Evolutionary conservation across 2,888 invertebrate genomes (phyloP), one percentile per base, ranked within the genome.

Genomic region (Pseudolycoriella hygida): DNA sequence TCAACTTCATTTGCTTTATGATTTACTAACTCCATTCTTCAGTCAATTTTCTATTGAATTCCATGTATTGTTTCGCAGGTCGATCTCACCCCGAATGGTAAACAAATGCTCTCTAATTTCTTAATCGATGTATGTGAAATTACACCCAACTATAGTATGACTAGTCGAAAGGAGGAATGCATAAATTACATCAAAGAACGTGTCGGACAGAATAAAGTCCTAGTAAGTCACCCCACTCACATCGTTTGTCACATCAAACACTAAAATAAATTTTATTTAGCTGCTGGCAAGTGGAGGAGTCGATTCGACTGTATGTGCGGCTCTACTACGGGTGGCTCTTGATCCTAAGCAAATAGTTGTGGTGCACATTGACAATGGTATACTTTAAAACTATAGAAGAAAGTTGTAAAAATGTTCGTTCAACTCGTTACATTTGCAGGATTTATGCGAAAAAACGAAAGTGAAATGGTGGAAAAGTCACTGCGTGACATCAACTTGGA

Each of bases 281-380:
- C 77, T 92, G 62, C 67, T 96, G 58, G 81, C 94, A 45, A 96
- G 96, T 62, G 98, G 98, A 17, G 98, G 98, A 19, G 98, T 98
- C 4, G 98, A 99, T 68, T 98, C 97, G 1, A 92, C 97, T n/a
- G 98, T 99, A 10, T 98, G 97, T 69, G 96, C 96, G 19, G 96
- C 96, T 17, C 69, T 99, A 49, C 70, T 98, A 44, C 81, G 88
- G 62, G 84, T 84, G 61, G 93, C 97, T 10, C 71, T 99, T 43
- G 75, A 77, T 48, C 80, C 83, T 55, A 84, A 87, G 56, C 90
- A 93, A 66, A 80, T 98, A 48, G 88, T 96, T 57, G 96, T 96
- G 20, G 75, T 97, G 51, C 97, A 98, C 68, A 89, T 98, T 56
- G 96, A 98, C 66, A 97, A 98, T 63, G 98, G 98, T 74, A 56